Conservation (phyloP, 2,888 invertebrate genomes). For the Ophion ventricosus region DNA sequence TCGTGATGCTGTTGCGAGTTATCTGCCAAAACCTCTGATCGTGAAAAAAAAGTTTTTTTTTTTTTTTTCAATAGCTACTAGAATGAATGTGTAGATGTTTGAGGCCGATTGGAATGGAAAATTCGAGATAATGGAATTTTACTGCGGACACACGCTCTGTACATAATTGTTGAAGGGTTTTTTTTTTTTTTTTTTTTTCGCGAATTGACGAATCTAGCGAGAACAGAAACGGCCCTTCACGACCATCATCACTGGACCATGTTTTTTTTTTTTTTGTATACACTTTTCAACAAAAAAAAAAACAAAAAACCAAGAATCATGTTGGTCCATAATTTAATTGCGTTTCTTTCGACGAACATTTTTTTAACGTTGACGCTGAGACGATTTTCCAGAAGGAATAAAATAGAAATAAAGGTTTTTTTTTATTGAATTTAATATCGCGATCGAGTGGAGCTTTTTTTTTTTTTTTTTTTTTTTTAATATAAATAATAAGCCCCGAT, state of each 20-base stretch:
- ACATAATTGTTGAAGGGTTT: not conserved
- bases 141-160: slow-evolving; percentile 6
- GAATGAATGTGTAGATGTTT: not conserved
- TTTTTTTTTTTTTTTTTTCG: not conserved
- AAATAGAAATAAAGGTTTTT: slow-evolving; percentile 5
- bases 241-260: not conserved
- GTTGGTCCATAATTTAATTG: slow-evolving; percentile 7
- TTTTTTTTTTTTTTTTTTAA: too few species aligned
- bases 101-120: not conserved
- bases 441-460: slow-evolving; percentile 10
- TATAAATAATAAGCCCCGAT: slow-evolving; percentile 1
- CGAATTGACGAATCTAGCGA: not conserved
- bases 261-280: slow-evolving; percentile 45
- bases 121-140: slow-evolving; percentile 1
- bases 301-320: slow-evolving; percentile 8
- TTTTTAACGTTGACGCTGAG: not conserved
- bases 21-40: not conserved
- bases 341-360: not conserved
- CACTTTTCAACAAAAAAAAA: slow-evolving; percentile 3
- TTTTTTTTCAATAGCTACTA: not conserved
- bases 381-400: slow-evolving; percentile 5
- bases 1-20: not conserved
- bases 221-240: not conserved
- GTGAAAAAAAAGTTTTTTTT: slow-evolving; percentile 10
- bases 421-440: slow-evolving; percentile 39